Evolutionary conservation across 2,797 vertebrate genomes (phyloP).

Genomic region (Brachyalestes nurse): DNA sequence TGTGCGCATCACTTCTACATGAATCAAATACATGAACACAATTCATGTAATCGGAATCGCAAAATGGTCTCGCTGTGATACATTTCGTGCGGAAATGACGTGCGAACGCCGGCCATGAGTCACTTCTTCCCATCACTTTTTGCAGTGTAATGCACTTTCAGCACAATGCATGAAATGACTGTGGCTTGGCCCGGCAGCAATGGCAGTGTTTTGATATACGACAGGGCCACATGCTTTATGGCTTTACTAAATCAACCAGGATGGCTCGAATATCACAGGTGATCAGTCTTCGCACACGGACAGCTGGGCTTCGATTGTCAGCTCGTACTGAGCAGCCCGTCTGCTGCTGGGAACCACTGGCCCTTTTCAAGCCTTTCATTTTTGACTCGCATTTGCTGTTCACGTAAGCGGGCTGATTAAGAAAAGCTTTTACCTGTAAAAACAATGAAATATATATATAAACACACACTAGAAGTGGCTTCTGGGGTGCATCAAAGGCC

Average conservation of each 20-base stretch:
- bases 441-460: background rate
- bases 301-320: slow-evolving; percentile 24
- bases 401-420: background rate
- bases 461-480: background rate
- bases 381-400: background rate
- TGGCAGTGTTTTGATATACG: slow-evolving; percentile 19
- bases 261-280: slow-evolving; percentile 30
- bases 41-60: background rate
- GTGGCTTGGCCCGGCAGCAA: background rate
- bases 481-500: background rate
- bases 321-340: background rate
- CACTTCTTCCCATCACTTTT: background rate
- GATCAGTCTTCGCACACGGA: slow-evolving; percentile 22
- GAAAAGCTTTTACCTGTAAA: background rate
- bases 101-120: background rate
- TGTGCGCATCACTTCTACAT: background rate
- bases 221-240: slow-evolving; percentile 32
- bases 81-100: background rate
- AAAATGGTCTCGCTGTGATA: background rate
- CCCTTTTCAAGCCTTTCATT: background rate
- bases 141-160: background rate
- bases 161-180: background rate
- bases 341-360: background rate
- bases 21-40: background rate
- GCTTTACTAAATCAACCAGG: slow-evolving; percentile 41